Conservation (phyloP, 2,113 vertebrate genomes). For the Glaucidium brasilianum region DNA sequence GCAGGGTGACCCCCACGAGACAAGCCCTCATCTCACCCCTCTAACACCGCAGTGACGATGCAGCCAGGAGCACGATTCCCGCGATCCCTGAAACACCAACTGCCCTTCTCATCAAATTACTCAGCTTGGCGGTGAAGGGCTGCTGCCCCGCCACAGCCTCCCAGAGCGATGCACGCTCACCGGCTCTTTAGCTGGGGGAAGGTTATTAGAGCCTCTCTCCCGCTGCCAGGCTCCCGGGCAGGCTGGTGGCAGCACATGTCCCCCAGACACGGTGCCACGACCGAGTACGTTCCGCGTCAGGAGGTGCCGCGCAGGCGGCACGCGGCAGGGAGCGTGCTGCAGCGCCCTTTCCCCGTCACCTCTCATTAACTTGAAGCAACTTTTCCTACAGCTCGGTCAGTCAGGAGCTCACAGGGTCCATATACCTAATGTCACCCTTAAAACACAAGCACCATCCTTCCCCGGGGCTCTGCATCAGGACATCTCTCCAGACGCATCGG, state of each 20-base stretch:
- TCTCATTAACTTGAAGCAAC: not conserved
- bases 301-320: not conserved
- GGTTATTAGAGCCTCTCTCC: not conserved
- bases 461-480: not conserved
- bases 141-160: not conserved
- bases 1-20: not conserved
- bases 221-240: not conserved
- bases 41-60: rapidly evolving
- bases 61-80: not conserved
- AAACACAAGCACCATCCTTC: not conserved
- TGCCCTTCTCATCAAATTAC: not conserved
- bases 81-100: rapidly evolving
- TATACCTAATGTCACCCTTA: not conserved
- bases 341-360: not conserved
- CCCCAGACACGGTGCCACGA: not conserved
- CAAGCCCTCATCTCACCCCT: not conserved
- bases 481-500: rapidly evolving
- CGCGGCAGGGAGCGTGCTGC: not conserved
- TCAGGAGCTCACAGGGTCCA: not conserved
- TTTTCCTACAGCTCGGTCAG: not conserved
- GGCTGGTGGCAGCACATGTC: not conserved
- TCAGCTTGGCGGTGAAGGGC: not conserved
- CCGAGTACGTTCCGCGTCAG: not conserved
- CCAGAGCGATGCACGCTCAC: rapidly evolving
- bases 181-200: not conserved